Evolutionary conservation across 2,888 invertebrate genomes (phyloP).

Genomic region (Heliconius cydno): DNA sequence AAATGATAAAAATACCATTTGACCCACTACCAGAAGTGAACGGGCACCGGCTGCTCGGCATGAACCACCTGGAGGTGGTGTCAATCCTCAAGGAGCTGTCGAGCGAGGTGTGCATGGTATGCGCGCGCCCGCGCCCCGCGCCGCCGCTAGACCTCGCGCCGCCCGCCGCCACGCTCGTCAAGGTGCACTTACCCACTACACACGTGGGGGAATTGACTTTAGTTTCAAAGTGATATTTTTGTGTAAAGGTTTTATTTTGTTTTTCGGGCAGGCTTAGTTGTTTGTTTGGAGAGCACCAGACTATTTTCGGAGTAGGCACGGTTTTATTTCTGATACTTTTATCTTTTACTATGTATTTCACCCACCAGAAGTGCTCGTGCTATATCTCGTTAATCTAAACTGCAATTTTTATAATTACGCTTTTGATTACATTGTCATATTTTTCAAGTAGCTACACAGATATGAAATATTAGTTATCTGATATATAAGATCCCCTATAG

Average conservation of each 20-base stretch:
- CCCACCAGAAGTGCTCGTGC: too few relatives aligned
- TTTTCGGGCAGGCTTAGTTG: too few relatives aligned
- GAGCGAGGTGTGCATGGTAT: slow-evolving; percentile 94
- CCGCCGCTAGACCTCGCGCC: slow-evolving; percentile 74
- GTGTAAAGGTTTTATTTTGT: too few relatives aligned
- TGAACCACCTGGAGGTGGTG: slow-evolving; percentile 97
- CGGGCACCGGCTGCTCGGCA: slow-evolving; percentile 92
- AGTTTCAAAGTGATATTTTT: too few relatives aligned
- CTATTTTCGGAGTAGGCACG: too few relatives aligned
- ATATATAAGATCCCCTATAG: neutral
- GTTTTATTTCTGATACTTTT: too few relatives aligned
- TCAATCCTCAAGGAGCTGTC: slow-evolving; percentile 96
- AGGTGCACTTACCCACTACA: slow-evolving; percentile 67
- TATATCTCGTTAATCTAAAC: neutral
- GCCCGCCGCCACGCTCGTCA: slow-evolving; percentile 68
- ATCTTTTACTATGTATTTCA: too few relatives aligned
- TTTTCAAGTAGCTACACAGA: neutral
- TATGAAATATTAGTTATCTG: slow-evolving; percentile 1
- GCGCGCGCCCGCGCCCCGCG: slow-evolving; percentile 86
- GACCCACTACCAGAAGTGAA: slow-evolving; percentile 87
- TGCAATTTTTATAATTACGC: neutral
- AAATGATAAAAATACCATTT: neutral
- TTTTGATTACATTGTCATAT: slow-evolving; percentile 4
- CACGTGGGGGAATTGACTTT: slow-evolving; percentile 40
- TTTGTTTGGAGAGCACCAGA: too few relatives aligned